Conservation (phyloP, 2,797 vertebrate species). For the Channa striata region DNA sequence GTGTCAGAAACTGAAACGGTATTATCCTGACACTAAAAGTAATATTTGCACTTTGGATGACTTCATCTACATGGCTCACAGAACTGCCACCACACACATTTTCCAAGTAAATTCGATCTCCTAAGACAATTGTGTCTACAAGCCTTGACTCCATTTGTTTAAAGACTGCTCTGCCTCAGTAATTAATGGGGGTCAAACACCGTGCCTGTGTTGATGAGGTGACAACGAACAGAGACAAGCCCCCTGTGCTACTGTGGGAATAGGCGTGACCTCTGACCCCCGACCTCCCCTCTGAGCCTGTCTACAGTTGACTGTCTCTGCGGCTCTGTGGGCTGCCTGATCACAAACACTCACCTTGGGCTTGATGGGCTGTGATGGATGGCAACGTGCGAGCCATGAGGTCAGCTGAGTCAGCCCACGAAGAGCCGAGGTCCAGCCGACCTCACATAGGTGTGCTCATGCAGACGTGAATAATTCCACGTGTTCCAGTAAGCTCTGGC, state of each 20-base stretch:
- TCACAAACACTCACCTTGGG: constrained; percentile 79
- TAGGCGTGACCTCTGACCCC: constrained; percentile 71
- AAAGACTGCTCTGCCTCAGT: constrained; percentile 31
- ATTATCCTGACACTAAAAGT: constrained; percentile 59
- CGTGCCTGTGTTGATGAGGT: constrained; percentile 62
- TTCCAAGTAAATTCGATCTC: constrained; percentile 28
- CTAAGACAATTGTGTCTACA: constrained; percentile 37
- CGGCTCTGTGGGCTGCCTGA: constrained; percentile 44
- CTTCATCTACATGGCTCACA: constrained; percentile 25
- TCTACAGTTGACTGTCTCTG: constrained; percentile 56
- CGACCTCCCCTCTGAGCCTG: constrained; percentile 43
- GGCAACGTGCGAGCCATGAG: constrained; percentile 44
- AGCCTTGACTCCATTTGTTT: constrained; percentile 25
- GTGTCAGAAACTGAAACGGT: constrained; percentile 59
- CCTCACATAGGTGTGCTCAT: constrained; percentile 43
- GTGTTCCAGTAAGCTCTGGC: constrained; percentile 21
- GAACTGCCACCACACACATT: constrained; percentile 6
- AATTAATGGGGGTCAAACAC: constrained; percentile 49
- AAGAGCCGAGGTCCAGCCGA: constrained; percentile 33
- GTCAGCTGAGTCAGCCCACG: constrained; percentile 55
- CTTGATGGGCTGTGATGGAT: constrained; percentile 72
- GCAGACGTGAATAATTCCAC: constrained; percentile 13
- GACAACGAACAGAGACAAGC: constrained; percentile 76
- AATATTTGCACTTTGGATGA: constrained; percentile 45
- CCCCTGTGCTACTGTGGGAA: constrained; percentile 78